These are phyloP conservation scores for Caradrina clavipalpis DNA, from an alignment of 2,888 invertebrate species.

Conservation along the genomic window DNA sequence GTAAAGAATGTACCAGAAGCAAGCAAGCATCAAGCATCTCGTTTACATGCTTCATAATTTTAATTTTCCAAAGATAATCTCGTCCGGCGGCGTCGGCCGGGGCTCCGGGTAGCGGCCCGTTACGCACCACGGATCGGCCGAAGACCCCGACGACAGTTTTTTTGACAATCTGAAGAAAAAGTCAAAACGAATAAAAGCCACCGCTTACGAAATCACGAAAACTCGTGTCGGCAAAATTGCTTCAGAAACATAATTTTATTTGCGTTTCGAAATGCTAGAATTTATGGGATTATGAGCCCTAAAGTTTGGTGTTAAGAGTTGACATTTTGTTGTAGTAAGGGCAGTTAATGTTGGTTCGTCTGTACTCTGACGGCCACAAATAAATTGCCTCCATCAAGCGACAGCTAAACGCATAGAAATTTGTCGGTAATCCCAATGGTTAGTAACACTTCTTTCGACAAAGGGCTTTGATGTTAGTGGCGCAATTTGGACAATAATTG, in stretches of 20 bases:
- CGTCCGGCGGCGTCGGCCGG: conserved; percentile 43
- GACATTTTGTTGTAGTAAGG: conserved; percentile 7
- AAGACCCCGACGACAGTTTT: conserved; percentile 81
- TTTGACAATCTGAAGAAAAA: conserved; percentile 75
- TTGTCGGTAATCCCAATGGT: conserved; percentile 73
- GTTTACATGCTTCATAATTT: conserved; percentile 58
- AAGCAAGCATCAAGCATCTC: conserved; percentile 30
- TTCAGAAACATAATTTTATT: conserved; percentile 60
- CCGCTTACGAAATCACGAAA: conserved; percentile 84
- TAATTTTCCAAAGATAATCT: conserved; percentile 64
- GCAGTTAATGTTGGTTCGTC: conserved; percentile 35
- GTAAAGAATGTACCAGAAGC: conserved; percentile 44
- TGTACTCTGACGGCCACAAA: conserved; percentile 68
- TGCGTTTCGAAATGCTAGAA: conserved; percentile 9
- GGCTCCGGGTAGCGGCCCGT: conserved; percentile 65
- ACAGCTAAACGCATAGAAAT: conserved; percentile 79
- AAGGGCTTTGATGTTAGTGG: conserved; percentile 73
- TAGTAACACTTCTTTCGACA: conserved; percentile 72
- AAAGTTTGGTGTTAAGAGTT: conserved; percentile 52
- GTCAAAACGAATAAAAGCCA: conserved; percentile 76
- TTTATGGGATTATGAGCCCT: conserved; percentile 59
- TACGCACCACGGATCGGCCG: conserved; percentile 75
- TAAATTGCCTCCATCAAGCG: conserved; percentile 80
- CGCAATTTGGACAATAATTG: conserved; percentile 69
- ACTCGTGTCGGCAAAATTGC: conserved; percentile 84